Conservation (phyloP, 2,888 invertebrate genomes). For the Apamea anceps region DNA sequence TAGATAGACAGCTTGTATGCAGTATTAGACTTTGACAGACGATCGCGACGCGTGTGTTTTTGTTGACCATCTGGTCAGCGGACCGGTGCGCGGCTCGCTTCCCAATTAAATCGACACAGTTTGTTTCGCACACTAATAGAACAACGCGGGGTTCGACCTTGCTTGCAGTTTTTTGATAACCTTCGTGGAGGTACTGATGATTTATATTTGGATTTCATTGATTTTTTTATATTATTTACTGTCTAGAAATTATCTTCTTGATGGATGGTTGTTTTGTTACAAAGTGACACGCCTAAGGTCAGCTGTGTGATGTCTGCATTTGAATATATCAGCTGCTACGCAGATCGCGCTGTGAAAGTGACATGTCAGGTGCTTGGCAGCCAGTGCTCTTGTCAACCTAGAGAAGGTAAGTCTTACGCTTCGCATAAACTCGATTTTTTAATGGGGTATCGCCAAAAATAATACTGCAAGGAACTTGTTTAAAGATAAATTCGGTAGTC, state of each 20-base stretch:
- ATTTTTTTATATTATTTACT: constrained; percentile 17
- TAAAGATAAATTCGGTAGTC: background rate
- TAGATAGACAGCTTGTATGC: constrained; percentile 35
- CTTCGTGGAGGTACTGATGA: constrained; percentile 29
- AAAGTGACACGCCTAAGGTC: constrained; percentile 9
- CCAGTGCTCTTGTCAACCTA: constrained; percentile 25
- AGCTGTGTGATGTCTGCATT: constrained; percentile 29
- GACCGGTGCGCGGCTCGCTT: constrained; percentile 14
- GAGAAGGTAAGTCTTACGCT: constrained; percentile 41
- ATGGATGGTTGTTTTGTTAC: constrained; percentile 7
- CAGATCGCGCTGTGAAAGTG: constrained; percentile 34
- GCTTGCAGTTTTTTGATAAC: constrained; percentile 55
- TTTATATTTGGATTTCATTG: constrained; percentile 36
- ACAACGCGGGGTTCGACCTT: constrained; percentile 62
- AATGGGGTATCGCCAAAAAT: background rate
- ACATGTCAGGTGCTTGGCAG: constrained; percentile 33
- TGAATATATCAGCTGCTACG: constrained; percentile 36
- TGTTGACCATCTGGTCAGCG: constrained; percentile 37
- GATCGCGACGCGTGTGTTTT: constrained; percentile 44
- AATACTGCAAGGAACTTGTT: background rate
- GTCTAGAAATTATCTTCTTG: constrained; percentile 11
- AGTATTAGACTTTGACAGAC: constrained; percentile 10
- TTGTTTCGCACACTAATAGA: constrained; percentile 55
- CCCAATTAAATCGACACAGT: constrained; percentile 33
- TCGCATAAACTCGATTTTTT: background rate